phyloP scores from a whole-genome alignment of 2,797 vertebrate species.

The Rhinophrynus dorsalis region DNA sequence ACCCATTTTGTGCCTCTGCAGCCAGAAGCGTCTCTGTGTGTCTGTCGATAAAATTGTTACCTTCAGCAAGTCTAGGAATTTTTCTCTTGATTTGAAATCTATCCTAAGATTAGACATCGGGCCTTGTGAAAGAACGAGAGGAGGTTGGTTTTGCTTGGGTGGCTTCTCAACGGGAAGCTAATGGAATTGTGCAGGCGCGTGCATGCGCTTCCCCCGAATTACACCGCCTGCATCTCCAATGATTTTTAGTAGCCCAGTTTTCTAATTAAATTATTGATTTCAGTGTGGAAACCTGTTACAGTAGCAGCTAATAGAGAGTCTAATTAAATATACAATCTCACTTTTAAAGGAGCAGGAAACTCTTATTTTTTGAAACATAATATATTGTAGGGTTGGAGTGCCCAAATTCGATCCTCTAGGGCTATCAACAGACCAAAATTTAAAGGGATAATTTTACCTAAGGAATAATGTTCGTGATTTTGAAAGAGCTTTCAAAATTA shows the following conservation, averaged over 20 bases:
- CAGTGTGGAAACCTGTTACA: conserved; percentile 38
- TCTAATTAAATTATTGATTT: conserved; percentile 51
- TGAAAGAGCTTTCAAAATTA: no score
- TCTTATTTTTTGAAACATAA: no score
- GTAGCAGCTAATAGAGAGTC: conserved; percentile 38
- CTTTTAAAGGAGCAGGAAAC: no score
- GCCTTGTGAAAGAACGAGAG: conserved; percentile 14
- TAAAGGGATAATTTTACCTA: no score
- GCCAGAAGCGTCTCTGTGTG: neutral
- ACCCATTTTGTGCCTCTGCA: conserved; percentile 17
- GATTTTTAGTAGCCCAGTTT: conserved; percentile 37
- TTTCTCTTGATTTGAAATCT: conserved; percentile 26
- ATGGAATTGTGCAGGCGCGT: conserved; percentile 30
- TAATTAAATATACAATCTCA: conserved; percentile 32
- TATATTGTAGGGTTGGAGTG: no score
- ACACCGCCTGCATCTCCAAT: conserved; percentile 7
- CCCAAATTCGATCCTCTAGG: no score
- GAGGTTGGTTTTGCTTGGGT: conserved; percentile 24
- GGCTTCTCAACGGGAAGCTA: conserved; percentile 32
- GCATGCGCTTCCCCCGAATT: neutral
- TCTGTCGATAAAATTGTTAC: no score
- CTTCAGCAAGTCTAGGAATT: no score
- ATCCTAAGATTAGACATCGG: conserved; percentile 37
- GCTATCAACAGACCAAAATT: no score
- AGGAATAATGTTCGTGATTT: no score